Percentiles rank a stretch among this genome's conserved stretches.
Conservation (phyloP, 2,888 invertebrate species). For the Lysandra coridon region DNA sequence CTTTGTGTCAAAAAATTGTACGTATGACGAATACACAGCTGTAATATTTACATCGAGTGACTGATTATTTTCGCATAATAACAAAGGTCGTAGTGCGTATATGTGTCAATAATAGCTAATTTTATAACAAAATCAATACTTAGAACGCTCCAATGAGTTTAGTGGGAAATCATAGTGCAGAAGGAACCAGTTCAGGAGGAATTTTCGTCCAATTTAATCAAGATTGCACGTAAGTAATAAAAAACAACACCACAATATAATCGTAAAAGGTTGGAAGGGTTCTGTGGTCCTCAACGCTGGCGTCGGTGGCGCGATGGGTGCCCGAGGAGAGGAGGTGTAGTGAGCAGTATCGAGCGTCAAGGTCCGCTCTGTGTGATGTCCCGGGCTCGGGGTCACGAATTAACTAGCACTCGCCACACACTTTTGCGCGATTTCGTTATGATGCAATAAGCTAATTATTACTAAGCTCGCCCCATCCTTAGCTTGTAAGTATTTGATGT, state of each 20-base stretch:
- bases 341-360: slow-evolving; percentile 39
- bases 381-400: slow-evolving; percentile 54
- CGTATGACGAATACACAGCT: slow-evolving; percentile 68
- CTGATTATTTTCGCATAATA: slow-evolving; percentile 64
- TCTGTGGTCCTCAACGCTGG: not conserved
- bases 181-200: slow-evolving; percentile 90
- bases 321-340: not conserved
- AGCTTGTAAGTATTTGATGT: too few relatives aligned
- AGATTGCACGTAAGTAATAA: slow-evolving; percentile 94
- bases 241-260: not conserved
- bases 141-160: slow-evolving; percentile 90
- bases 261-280: not conserved
- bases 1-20: slow-evolving; percentile 82
- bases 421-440: slow-evolving; percentile 46
- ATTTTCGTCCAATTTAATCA: slow-evolving; percentile 98
- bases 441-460: slow-evolving; percentile 66
- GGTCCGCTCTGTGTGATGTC: slow-evolving; percentile 44
- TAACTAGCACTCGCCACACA: slow-evolving; percentile 35
- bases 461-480: not conserved
- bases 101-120: slow-evolving; percentile 61
- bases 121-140: slow-evolving; percentile 60
- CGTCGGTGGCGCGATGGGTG: slow-evolving; percentile 10
- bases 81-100: slow-evolving; percentile 60
- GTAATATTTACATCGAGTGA: slow-evolving; percentile 64
- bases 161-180: slow-evolving; percentile 85